These are phyloP conservation scores for Dasysyrphus albostriatus DNA, from an alignment of 2,888 invertebrate species.

Conservation along the genomic window DNA sequence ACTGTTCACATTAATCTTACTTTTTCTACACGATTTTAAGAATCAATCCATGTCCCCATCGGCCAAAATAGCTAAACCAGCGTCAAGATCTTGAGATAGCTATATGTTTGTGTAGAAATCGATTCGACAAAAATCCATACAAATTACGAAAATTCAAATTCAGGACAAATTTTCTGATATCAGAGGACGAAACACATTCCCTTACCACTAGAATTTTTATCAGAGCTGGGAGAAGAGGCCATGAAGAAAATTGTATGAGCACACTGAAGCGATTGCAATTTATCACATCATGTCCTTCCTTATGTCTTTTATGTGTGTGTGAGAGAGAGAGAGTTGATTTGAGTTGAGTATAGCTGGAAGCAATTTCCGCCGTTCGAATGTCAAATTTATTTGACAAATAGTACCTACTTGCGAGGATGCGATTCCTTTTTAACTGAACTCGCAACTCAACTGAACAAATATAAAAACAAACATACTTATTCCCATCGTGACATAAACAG, in stretches of 20 bases:
- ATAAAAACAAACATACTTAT: slow-evolving; percentile 15
- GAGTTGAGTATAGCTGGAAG: slow-evolving; percentile 46
- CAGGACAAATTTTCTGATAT: slow-evolving; percentile 56
- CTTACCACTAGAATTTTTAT: not conserved
- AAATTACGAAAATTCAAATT: slow-evolving; percentile 74
- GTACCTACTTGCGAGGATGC: slow-evolving; percentile 37
- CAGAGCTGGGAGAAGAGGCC: too few species aligned
- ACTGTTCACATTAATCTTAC: slow-evolving; percentile 61
- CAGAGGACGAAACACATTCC: slow-evolving; percentile 12
- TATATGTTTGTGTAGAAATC: slow-evolving; percentile 50
- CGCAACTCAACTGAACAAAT: not conserved
- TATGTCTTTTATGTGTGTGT: not conserved
- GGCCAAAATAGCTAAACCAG: slow-evolving; percentile 56
- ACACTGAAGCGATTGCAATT: slow-evolving; percentile 66
- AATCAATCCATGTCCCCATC: slow-evolving; percentile 70
- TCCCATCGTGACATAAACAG: slow-evolving; percentile 19
- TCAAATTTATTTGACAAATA: slow-evolving; percentile 73
- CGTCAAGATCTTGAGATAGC: not conserved
- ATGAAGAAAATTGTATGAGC: slow-evolving; percentile 35
- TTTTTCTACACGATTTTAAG: slow-evolving; percentile 42
- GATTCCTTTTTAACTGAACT: slow-evolving; percentile 54
- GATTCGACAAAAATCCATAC: slow-evolving; percentile 67
- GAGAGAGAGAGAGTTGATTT: not conserved
- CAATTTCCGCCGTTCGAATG: slow-evolving; percentile 58
- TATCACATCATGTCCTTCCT: slow-evolving; percentile 52